These are phyloP conservation scores for Thalassophryne amazonica DNA, from an alignment of 2,797 vertebrate species.

Conservation along the genomic window DNA sequence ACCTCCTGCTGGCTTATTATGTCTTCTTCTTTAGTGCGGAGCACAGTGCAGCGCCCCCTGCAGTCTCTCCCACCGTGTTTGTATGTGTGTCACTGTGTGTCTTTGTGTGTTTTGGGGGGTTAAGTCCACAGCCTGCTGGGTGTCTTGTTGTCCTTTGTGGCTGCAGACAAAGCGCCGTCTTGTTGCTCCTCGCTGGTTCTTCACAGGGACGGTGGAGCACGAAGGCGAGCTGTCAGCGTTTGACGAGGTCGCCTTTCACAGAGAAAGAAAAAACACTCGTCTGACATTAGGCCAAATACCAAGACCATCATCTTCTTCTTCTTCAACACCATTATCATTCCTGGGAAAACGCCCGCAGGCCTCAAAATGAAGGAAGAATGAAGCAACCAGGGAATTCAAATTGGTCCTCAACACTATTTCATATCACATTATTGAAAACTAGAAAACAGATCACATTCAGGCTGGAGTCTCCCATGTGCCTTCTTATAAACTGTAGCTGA, in stretches of 20 bases:
- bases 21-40: background rate
- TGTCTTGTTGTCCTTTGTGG: slow-evolving; percentile 39
- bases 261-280: slow-evolving; percentile 17
- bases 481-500: too few relatives aligned
- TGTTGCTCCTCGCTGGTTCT: slow-evolving; percentile 6
- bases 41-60: slow-evolving; percentile 35
- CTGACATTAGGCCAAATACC: slow-evolving; percentile 38
- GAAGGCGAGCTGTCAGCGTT: slow-evolving; percentile 34
- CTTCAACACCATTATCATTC: slow-evolving; percentile 24
- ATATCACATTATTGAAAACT: too few relatives aligned
- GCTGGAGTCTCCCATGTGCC: too few relatives aligned
- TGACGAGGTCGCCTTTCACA: slow-evolving; percentile 36
- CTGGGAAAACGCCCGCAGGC: background rate
- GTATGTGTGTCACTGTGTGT: background rate
- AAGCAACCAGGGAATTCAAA: too few relatives aligned
- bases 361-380: too few relatives aligned
- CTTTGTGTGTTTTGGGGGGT: slow-evolving; percentile 5
- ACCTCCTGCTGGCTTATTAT: slow-evolving; percentile 38
- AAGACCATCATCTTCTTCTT: slow-evolving; percentile 24
- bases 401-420: too few relatives aligned
- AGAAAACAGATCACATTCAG: too few relatives aligned
- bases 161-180: slow-evolving; percentile 35
- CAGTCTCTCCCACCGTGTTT: background rate
- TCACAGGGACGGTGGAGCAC: slow-evolving; percentile 32
- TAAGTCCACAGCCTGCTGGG: slow-evolving; percentile 43